These are phyloP conservation scores for Amorpha juglandis DNA, from an alignment of 2,888 invertebrate species.

Conservation along the genomic window DNA sequence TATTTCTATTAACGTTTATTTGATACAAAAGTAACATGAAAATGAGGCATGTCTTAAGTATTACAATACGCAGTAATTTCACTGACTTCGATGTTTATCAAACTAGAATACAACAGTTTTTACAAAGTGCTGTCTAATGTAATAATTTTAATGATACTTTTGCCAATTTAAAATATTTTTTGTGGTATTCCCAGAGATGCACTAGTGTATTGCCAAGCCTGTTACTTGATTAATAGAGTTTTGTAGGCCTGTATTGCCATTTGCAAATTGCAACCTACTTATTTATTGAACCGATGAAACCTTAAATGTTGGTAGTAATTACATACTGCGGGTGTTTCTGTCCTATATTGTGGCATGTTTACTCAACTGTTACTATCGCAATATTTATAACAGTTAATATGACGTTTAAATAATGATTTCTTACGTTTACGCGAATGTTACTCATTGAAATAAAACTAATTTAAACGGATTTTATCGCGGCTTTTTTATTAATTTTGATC, in stretches of 20 bases:
- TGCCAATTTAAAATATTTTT: slow-evolving; percentile 2
- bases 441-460: no score
- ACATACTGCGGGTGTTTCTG: not conserved
- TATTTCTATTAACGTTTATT: no score
- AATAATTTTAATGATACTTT: not conserved
- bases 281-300: slow-evolving; percentile 48
- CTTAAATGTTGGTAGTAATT: slow-evolving; percentile 32
- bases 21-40: no score
- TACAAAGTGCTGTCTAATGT: no score
- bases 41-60: no score
- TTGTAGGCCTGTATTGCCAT: slow-evolving; percentile 16
- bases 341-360: not conserved
- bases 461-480: no score
- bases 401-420: no score
- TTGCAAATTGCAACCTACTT: slow-evolving; percentile 43
- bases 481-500: no score
- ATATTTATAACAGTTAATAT: not conserved
- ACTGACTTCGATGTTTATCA: no score
- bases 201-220: not conserved
- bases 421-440: no score
- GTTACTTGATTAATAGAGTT: slow-evolving; percentile 1
- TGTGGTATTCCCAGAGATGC: not conserved
- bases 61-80: no score
- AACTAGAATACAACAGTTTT: no score
- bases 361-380: not conserved